These are phyloP conservation scores for Limanda limanda DNA, from an alignment of 2,113 vertebrate species.

Conservation along the genomic window DNA sequence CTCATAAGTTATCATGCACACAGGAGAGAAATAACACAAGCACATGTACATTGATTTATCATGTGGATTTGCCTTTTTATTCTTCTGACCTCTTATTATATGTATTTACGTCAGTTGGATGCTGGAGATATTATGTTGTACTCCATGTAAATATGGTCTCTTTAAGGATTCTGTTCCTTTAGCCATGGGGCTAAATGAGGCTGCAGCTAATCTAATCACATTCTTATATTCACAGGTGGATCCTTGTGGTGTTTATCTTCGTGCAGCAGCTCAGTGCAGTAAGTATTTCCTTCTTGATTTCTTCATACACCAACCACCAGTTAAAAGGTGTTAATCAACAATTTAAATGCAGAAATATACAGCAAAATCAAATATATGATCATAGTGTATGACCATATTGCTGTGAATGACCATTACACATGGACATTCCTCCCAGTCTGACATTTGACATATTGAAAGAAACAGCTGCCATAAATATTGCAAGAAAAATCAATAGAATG, in stretches of 20 bases:
- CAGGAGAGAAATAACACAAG: neutral
- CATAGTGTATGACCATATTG: neutral
- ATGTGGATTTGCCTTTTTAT: neutral
- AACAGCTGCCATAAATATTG: too few relatives aligned
- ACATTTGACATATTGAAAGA: too few relatives aligned
- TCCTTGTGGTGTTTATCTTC: constrained; percentile 42
- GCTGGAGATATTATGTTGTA: neutral
- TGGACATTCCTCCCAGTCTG: too few relatives aligned
- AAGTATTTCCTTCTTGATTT: constrained; percentile 31
- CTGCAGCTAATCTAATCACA: neutral
- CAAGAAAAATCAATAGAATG: too few relatives aligned
- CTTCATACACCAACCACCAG: neutral
- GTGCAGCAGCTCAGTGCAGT: constrained; percentile 62
- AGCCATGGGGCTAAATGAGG: neutral
- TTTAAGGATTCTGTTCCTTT: too few relatives aligned
- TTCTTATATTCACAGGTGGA: constrained; percentile 55
- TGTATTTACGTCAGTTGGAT: neutral
- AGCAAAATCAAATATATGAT: neutral
- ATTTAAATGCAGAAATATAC: neutral
- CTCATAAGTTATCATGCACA: neutral
- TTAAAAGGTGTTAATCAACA: too few relatives aligned
- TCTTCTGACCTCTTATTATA: neutral
- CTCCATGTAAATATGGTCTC: too few relatives aligned
- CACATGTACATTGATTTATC: neutral
- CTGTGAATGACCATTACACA: too few relatives aligned